phyloP scores from a whole-genome alignment of 2,888 invertebrate species.

The Bombylius major region DNA sequence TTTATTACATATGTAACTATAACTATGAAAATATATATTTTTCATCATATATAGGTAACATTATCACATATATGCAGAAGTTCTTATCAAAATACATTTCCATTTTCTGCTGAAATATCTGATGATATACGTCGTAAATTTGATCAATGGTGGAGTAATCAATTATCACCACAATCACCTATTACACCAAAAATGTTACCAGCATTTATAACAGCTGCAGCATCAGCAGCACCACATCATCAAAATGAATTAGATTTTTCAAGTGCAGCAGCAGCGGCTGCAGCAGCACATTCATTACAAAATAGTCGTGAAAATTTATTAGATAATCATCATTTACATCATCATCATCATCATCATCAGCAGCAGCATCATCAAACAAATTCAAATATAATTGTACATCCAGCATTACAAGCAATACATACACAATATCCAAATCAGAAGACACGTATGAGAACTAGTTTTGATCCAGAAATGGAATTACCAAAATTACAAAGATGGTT shows the following conservation, averaged over 20 bases:
- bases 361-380: slow-evolving; percentile 22
- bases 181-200: slow-evolving; percentile 41
- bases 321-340: slow-evolving; percentile 9
- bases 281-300: slow-evolving; percentile 34
- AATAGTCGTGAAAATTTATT: slow-evolving; percentile 11
- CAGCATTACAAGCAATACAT: slow-evolving; percentile 63
- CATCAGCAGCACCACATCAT: slow-evolving; percentile 25
- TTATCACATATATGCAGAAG: slow-evolving; percentile 75
- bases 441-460: slow-evolving; percentile 91
- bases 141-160: slow-evolving; percentile 80
- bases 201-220: slow-evolving; percentile 21
- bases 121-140: slow-evolving; percentile 80
- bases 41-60: slow-evolving; percentile 45
- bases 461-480: slow-evolving; percentile 91
- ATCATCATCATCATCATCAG: too few species aligned
- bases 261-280: slow-evolving; percentile 18
- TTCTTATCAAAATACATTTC: slow-evolving; percentile 51
- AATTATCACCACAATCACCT: slow-evolving; percentile 49
- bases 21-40: too few species aligned
- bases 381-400: slow-evolving; percentile 43
- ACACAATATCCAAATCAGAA: slow-evolving; percentile 54
- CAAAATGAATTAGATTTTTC: slow-evolving; percentile 33
- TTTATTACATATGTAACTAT: too few species aligned
- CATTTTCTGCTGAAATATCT: slow-evolving; percentile 57
- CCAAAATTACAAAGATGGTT: slow-evolving; percentile 97